Evolutionary conservation across 1,140 invertebrate genomes (phyloP), one percentile per base, ranked within the genome.

Genomic region (Melitaea cinxia): DNA sequence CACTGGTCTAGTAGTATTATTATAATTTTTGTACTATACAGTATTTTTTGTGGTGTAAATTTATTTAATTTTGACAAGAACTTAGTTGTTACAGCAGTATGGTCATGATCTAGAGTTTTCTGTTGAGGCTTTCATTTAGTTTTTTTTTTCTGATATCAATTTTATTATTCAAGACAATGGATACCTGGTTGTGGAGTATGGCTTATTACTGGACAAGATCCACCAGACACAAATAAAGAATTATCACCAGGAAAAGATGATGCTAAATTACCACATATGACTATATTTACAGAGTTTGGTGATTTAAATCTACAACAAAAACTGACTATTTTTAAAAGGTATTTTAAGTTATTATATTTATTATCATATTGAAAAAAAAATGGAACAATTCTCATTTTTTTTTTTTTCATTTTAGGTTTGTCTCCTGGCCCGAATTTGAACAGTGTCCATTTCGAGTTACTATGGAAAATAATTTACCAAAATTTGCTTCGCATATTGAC

Each of bases 221-320:
- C 92, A n/a, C 78, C 82, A 12, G 77, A 85, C 42, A 81, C 73
- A 1, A 83, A 84, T 42, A 77, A 64, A 47, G 47, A 71, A 19
- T 58, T 85, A 15, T 68, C 75, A 4, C 88, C 88, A 1, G 65
- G 65, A 7, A 21, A 71, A 23, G 70, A 81, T 28, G 84, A 91
- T 66, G 85, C 89, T 30, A 77, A 81, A 39, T 87, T 92, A 54
- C 91, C 92, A 9, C 92, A 92, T 33, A 92, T 93, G 63, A 94
- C 93, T 12, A 94, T 94, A 33, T 94, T 92, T 66, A 94, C 93
- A 0, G 88, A 93, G 72, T 94, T 94, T 77, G 93, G 93, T 1
- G 92, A 93, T 69, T 77, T 94, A 0, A 88, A 78, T 45, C 89
- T 93, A 12, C 76, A 83, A 58, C 91, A 94, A 65, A 92, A 93